phyloP scores from a whole-genome alignment of 2,888 invertebrate genomes.

The Boloria euphrosyne region DNA sequence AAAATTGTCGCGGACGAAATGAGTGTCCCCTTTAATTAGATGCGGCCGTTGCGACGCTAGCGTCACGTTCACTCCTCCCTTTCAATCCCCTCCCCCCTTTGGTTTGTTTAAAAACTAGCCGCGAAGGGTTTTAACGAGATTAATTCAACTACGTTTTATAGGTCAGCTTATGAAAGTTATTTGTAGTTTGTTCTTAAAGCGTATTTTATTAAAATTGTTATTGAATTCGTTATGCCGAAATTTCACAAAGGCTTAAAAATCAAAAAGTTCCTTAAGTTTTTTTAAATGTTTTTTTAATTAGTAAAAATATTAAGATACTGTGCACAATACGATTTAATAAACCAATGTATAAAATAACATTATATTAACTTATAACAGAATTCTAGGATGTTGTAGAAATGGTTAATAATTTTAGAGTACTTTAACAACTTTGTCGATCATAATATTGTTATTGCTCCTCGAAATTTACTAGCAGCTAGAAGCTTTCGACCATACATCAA shows the following conservation, averaged over 20 bases:
- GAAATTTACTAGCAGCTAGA: slow-evolving; percentile 69
- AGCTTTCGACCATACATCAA: slow-evolving; percentile 75
- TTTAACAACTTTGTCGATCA: slow-evolving; percentile 49
- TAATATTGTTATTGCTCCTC: slow-evolving; percentile 64
- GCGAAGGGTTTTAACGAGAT: slow-evolving; percentile 76
- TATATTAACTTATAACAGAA: not conserved
- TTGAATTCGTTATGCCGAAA: slow-evolving; percentile 37
- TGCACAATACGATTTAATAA: too few relatives aligned
- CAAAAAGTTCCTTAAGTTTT: too few relatives aligned
- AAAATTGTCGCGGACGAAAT: slow-evolving; percentile 71
- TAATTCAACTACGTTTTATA: slow-evolving; percentile 71
- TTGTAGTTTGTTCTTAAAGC: slow-evolving; percentile 65
- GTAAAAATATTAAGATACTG: too few relatives aligned
- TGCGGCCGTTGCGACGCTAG: slow-evolving; percentile 56
- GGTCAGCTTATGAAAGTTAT: slow-evolving; percentile 74
- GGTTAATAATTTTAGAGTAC: slow-evolving; percentile 13
- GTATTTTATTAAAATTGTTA: slow-evolving; percentile 66
- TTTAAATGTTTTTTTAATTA: too few relatives aligned
- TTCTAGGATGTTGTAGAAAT: slow-evolving; percentile 6
- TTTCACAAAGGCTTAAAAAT: not conserved
- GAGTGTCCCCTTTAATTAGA: slow-evolving; percentile 73
- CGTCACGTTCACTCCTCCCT: slow-evolving; percentile 37
- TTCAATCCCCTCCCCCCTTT: slow-evolving; percentile 38
- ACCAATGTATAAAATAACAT: slow-evolving; percentile 9
- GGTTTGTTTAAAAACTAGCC: slow-evolving; percentile 68